Evolutionary conservation across 2,113 vertebrate genomes (phyloP).

Genomic region (Pseudorasbora parva): DNA sequence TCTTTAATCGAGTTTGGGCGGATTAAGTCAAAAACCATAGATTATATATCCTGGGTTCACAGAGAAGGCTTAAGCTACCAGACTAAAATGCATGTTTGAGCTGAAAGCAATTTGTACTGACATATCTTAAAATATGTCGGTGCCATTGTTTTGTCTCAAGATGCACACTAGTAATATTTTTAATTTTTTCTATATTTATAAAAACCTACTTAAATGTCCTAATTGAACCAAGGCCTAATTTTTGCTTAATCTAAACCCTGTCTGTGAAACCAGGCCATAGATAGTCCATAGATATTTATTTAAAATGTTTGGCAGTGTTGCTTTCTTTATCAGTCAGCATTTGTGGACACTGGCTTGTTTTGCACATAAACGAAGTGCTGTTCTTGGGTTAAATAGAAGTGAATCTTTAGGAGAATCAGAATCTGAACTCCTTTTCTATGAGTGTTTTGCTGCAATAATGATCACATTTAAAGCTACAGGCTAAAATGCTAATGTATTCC

Average conservation of each 20-base stretch:
- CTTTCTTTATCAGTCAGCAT: not conserved
- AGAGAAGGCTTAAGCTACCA: too few relatives aligned
- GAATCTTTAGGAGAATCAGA: not conserved
- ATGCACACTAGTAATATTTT: too few relatives aligned
- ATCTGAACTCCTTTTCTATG: not conserved
- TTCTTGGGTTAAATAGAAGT: slow-evolving; percentile 24
- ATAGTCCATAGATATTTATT: not conserved
- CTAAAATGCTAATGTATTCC: slow-evolving; percentile 35
- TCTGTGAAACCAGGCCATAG: too few relatives aligned
- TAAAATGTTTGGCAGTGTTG: not conserved
- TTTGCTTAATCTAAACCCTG: too few relatives aligned
- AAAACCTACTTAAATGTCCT: too few relatives aligned
- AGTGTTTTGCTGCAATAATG: slow-evolving; percentile 4
- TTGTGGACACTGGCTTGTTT: not conserved
- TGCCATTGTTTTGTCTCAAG: too few relatives aligned
- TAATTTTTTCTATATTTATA: too few relatives aligned
- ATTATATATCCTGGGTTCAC: not conserved
- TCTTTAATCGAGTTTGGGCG: not conserved
- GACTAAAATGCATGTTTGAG: too few relatives aligned
- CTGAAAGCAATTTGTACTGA: too few relatives aligned
- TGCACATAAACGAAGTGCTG: not conserved
- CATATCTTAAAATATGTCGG: too few relatives aligned
- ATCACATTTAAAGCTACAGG: slow-evolving; percentile 20
- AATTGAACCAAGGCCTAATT: too few relatives aligned
- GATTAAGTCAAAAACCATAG: not conserved